Evolutionary conservation across 2,888 invertebrate genomes (phyloP).

Genomic region (Craniophora ligustri): DNA sequence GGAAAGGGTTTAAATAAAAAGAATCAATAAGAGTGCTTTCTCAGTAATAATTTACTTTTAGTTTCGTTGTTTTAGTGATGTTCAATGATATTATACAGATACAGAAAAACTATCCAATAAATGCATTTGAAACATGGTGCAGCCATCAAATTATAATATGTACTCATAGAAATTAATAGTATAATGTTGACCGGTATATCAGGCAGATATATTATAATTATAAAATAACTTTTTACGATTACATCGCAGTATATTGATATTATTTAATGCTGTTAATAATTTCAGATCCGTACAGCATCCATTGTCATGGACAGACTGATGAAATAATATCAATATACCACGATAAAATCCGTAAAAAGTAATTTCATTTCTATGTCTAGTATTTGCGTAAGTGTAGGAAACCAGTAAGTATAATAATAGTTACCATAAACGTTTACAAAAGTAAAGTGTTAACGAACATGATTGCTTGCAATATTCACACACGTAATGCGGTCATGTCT

Average conservation of each 20-base stretch:
- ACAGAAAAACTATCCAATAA: too few relatives aligned
- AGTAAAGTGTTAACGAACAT: slow-evolving; percentile 27
- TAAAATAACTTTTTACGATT: too few relatives aligned
- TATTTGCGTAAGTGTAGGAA: too few relatives aligned
- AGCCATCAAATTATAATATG: slow-evolving; percentile 27
- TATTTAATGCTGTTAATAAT: too few relatives aligned
- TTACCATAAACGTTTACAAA: slow-evolving; percentile 33
- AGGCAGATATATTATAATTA: too few relatives aligned
- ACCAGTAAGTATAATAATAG: too few relatives aligned
- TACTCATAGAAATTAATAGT: slow-evolving; percentile 25
- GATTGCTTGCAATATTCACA: slow-evolving; percentile 32
- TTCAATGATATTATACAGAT: slow-evolving; percentile 55
- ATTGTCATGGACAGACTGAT: too few relatives aligned
- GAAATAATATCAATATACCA: too few relatives aligned
- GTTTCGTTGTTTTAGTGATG: slow-evolving; percentile 70
- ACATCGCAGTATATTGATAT: too few relatives aligned
- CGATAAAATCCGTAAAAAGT: too few relatives aligned
- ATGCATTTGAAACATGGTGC: slow-evolving; percentile 47
- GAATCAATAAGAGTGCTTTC: slow-evolving; percentile 55
- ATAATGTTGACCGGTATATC: slow-evolving; percentile 17
- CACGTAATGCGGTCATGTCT: slow-evolving; percentile 25
- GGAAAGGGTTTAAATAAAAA: slow-evolving; percentile 25
- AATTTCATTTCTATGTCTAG: too few relatives aligned
- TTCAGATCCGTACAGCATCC: too few relatives aligned
- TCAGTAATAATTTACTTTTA: slow-evolving; percentile 69